phyloP scores from a whole-genome alignment of 2,113 vertebrate species.

The Ictalurus punctatus region DNA sequence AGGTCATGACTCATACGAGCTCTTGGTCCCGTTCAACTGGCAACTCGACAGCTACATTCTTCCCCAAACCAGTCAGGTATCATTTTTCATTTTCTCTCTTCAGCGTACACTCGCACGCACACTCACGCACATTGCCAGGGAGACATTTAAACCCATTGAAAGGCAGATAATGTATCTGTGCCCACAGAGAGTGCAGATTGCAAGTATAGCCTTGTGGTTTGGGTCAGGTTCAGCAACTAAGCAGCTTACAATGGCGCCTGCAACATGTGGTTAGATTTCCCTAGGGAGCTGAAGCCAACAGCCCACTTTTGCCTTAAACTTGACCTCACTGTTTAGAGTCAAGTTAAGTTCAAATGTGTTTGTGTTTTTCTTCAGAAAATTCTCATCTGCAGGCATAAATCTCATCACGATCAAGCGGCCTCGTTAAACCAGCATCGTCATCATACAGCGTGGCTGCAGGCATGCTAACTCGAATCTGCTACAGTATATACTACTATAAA shows the following conservation, averaged over 20 bases:
- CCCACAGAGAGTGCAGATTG: constrained; percentile 34
- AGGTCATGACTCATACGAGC: constrained; percentile 10
- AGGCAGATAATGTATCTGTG: constrained; percentile 44
- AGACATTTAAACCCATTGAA: constrained; percentile 45
- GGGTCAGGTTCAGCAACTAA: constrained; percentile 38
- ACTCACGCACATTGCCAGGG: constrained; percentile 25
- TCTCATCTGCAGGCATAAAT: neutral
- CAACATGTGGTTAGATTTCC: constrained; percentile 45
- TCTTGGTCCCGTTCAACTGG: neutral
- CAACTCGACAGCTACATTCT: constrained; percentile 27
- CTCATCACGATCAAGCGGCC: neutral
- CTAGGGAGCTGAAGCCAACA: neutral
- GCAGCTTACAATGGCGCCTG: constrained; percentile 46
- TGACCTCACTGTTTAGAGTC: neutral
- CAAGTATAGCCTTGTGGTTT: constrained; percentile 7
- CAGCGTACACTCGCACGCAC: constrained; percentile 1
- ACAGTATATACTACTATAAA: too few species aligned
- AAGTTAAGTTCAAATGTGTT: constrained; percentile 13
- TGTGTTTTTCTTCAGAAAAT: neutral
- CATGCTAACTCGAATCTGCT: neutral
- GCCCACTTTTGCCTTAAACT: neutral
- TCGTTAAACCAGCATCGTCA: neutral
- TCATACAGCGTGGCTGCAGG: neutral
- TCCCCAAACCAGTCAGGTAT: constrained; percentile 36
- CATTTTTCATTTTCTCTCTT: constrained; percentile 51